Evolutionary conservation across 1,140 invertebrate genomes (phyloP), one percentile per base, ranked within the genome.

Genomic region (Papilio helenus): DNA sequence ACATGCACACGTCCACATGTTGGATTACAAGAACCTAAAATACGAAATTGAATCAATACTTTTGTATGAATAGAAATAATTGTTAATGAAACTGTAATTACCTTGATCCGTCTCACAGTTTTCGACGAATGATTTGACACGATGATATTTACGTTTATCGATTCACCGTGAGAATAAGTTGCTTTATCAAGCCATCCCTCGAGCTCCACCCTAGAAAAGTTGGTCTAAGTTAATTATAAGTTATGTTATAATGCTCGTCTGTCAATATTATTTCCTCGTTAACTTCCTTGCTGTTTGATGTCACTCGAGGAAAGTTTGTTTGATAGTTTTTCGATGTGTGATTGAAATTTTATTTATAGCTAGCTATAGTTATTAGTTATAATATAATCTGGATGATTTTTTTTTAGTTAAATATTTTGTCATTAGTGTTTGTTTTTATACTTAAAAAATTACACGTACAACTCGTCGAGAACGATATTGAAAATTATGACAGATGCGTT

Each of bases 1-100:
- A 99, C 96, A 99, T 99, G 94, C 99, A 99, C 0, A 99, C 99
- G 90, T 99, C 99, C 5, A 99, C 99, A 94, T 99, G 98, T 95
- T 99, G 99, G 5, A 99, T 97, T 61, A 99, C 97, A 82, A 98
- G 96, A 18, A 97, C 96, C 98, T 98, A 92, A 44, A 65, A 80
- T 29, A 85, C 29, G 81, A 82, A 82, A 79, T 78, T 42, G 10
- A n/a, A n/a, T n/a, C 61, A 29, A 18, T 68, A n/a, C 51, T 7
- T n/a, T 55, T 51, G 16, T n/a, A 51, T 51, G 3, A n/a, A 5
- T 51, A 18, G 7, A 46, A 14, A 18, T n/a, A 2, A 18, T n/a
- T n/a, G 49, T 51, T n/a, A 51, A 18, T 51, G 8, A 7, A 3
- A 51, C 18, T 51, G 49, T 23, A 80, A 81, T 58, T 76, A 95